Evolutionary conservation across 1,140 invertebrate genomes (phyloP), one percentile per base, ranked within the genome.

Genomic region (Pogonomyrmex californicus): DNA sequence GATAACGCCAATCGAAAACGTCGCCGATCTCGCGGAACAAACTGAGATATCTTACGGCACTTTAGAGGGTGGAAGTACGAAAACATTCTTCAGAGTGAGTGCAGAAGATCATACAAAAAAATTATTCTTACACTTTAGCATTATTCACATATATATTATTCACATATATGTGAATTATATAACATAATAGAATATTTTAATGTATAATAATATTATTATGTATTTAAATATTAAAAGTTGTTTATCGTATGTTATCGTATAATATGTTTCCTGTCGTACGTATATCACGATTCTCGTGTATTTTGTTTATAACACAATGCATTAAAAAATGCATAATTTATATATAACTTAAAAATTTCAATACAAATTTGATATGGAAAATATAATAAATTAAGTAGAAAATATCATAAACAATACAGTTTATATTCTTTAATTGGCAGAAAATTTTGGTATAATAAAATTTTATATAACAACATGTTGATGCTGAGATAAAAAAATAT

Each of bases 1-100:
- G 97, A 99, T 99, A 79, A 98, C 99, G 14, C 99, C 99, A 0
- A 99, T 99, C 78, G 98, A 99, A 95, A 99, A 97, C 92, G 98
- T 98, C 0, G 98, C 99, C 23, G 99, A 99, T 94, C 95, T 99
- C 47, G 98, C 99, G 0, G 98, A 98, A 79, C 99, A 99, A 96
- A 98, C 97, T 3, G 98, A 98, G 85, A 99, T 99, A 88, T 96
- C 98, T 12, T 99, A 99, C 93, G 99, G 99, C 0, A 99, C 99
- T 0, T 95, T 99, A 1, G 97, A 98, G 89, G 98, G 98, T 4
- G 99, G 98, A 2, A 98, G 98, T n/a, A 99, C 99, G 0, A 99
- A 99, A 98, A 98, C 98, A 0, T 99, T 99, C 95, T 99, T 99
- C 95, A 96, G 98, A 96, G 98, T 99, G 96, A 96, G 85, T 89